Conservation (phyloP, 2,888 invertebrate species). For the Brachyptera risi region DNA sequence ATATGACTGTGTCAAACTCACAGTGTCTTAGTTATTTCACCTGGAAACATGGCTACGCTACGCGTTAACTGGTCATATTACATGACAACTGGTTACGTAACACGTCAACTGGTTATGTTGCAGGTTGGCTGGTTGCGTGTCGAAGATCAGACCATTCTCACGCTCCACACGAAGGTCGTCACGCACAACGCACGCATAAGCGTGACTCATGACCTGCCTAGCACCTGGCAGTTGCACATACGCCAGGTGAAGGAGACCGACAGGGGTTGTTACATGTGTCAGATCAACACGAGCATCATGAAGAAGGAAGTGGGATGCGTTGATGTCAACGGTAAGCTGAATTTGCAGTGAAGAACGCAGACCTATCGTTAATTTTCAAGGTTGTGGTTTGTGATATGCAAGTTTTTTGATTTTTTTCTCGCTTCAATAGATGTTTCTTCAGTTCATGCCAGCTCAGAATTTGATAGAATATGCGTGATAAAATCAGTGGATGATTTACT, state of each 20-base stretch:
- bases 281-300: slow-evolving; percentile 85
- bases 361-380: too few relatives aligned
- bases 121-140: slow-evolving; percentile 88
- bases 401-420: too few relatives aligned
- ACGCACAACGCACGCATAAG: slow-evolving; percentile 79
- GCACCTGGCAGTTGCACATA: slow-evolving; percentile 83
- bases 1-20: too few relatives aligned
- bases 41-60: too few relatives aligned
- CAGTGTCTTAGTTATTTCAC: too few relatives aligned
- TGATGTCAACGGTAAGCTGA: slow-evolving; percentile 81
- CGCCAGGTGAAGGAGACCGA: slow-evolving; percentile 76
- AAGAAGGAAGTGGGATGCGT: slow-evolving; percentile 84
- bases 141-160: slow-evolving; percentile 86
- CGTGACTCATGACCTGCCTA: slow-evolving; percentile 71
- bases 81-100: too few relatives aligned
- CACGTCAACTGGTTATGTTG: slow-evolving; percentile 34
- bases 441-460: too few relatives aligned
- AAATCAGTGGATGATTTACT: too few relatives aligned
- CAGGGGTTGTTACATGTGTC: slow-evolving; percentile 88
- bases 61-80: too few relatives aligned
- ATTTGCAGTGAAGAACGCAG: background rate
- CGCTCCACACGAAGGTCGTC: slow-evolving; percentile 78
- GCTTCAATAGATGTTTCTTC: too few relatives aligned
- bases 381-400: too few relatives aligned
- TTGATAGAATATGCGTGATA: too few relatives aligned